Conservation (phyloP, 2,113 vertebrate genomes). For the Vidua chalybeata region DNA sequence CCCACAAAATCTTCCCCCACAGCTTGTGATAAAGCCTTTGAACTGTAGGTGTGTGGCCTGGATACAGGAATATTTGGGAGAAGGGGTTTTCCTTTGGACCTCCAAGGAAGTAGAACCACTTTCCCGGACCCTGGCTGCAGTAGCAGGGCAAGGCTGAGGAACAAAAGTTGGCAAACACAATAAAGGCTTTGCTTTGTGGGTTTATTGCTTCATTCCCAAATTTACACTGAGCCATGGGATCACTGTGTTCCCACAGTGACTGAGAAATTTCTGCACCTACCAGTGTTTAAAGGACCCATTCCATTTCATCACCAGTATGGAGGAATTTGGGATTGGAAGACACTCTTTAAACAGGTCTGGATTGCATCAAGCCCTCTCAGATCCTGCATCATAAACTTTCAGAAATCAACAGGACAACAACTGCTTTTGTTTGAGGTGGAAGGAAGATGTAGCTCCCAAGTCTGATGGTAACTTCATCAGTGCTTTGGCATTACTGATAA, state of each 20-base stretch:
- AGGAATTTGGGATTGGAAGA: neutral
- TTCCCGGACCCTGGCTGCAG: neutral
- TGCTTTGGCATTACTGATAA: neutral
- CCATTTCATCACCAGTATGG: neutral
- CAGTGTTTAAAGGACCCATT: neutral
- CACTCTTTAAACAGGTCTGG: neutral
- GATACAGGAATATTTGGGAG: neutral
- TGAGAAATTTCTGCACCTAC: neutral
- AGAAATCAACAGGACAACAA: neutral
- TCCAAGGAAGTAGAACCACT: neutral
- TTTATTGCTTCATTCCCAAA: neutral
- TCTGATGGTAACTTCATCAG: neutral
- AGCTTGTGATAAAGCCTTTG: neutral
- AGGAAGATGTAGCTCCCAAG: neutral
- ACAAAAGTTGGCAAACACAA: neutral
- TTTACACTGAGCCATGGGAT: neutral
- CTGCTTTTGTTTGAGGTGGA: neutral
- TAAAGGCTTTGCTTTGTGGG: neutral
- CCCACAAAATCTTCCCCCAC: neutral
- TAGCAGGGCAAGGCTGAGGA: neutral
- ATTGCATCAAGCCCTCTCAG: neutral
- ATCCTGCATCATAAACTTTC: neutral
- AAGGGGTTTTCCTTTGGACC: neutral
- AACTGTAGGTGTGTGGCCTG: conserved; percentile 29
- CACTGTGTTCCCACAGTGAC: neutral